Evolutionary conservation across 2,888 invertebrate genomes (phyloP), one percentile per base, ranked within the genome.

Genomic region (Chaetogeoica ovagalla): DNA sequence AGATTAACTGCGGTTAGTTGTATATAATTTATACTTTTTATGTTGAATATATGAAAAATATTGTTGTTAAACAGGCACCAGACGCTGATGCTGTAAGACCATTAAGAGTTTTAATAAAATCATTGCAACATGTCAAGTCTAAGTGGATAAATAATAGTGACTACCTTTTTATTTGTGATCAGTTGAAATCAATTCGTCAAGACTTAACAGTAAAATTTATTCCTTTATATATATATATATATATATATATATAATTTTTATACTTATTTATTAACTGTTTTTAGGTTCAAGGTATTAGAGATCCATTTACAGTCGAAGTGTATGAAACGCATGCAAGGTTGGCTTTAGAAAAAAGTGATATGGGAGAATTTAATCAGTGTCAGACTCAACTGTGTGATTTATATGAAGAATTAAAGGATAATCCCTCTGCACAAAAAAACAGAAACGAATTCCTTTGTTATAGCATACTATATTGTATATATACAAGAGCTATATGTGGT

Each of bases 361-460:
- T 97, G 86, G 98, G 97, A 86, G 99, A 99, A 87, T 99, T 98
- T 86, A 99, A 99, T 89, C 98, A 99, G 87, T 99, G 99, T 86
- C 99, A 99, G 88, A 97, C 97, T 19, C 99, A 99, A 88, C 89
- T 99, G 76, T 95, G 95, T 89, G 94, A 95, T 90, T 89, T 99
- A 55, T 99, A 99, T 86, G 88, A 90, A 83, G 95, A 95, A 87
- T 87, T 93, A 82, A 92, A 91, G 55, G 89, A 91, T 39, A 83
- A 85, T 23, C 66, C 73, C 11, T 17, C 65, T 21, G 77, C 68
- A 21, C 89, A 89, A 82, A 88, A 88, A 71, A 94, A 97, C 88
- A 89, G 91, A 83, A 90, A 93, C 83, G 99, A 99, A 88, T 99
- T 99, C 87, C 93, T 93, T 74, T 97, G 97, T 74, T 99, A 99